Evolutionary conservation across 2,113 vertebrate species (phyloP).

Genomic region (Martes martes): DNA sequence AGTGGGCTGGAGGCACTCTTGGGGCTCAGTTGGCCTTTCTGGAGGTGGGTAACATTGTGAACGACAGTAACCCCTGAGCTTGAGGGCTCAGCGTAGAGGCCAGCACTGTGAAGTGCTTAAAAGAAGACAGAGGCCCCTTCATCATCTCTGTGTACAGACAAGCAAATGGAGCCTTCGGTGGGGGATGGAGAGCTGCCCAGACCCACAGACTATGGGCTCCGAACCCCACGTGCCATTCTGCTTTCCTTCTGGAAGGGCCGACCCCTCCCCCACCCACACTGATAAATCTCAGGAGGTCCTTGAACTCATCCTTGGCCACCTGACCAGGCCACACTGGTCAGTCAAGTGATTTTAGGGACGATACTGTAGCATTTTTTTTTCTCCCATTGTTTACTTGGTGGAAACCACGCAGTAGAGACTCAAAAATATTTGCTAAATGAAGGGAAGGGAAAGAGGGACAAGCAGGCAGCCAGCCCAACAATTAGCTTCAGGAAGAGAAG

Average conservation of each 20-base stretch:
- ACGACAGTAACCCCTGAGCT: background rate
- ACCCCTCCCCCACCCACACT: accelerated
- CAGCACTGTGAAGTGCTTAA: background rate
- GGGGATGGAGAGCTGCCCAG: background rate
- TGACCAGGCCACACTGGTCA: background rate
- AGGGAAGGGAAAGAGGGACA: background rate
- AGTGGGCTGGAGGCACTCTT: background rate
- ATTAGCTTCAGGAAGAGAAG: background rate
- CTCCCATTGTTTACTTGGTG: background rate
- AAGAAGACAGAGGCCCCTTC: background rate
- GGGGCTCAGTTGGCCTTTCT: background rate
- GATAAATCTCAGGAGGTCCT: accelerated
- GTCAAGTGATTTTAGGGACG: background rate
- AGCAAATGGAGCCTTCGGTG: background rate
- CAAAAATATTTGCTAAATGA: background rate
- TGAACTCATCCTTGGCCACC: background rate
- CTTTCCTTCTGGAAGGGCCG: background rate
- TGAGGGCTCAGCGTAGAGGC: background rate
- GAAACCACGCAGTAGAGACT: background rate
- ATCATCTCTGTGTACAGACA: accelerated
- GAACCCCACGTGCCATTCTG: background rate
- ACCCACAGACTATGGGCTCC: background rate
- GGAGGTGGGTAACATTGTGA: background rate
- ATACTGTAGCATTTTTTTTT: background rate
- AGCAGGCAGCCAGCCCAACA: accelerated